Base-by-base conservation (phyloP, 2,888 invertebrate genomes). In the Sinotaia quadrata region DNA sequence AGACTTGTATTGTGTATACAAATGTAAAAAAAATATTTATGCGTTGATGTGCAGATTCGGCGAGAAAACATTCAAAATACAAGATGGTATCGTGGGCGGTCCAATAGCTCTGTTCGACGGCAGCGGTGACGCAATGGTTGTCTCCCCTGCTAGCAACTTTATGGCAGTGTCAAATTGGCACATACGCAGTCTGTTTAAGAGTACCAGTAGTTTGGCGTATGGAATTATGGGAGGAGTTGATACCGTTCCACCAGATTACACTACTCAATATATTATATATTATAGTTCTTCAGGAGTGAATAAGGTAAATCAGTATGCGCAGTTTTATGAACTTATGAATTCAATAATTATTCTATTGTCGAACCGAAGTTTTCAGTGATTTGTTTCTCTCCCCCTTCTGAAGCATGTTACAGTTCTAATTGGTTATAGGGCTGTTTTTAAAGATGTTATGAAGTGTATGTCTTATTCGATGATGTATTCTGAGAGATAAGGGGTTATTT, bases 211-310 rank as follows among this genome's bases (percentile, higher is more conserved):
- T n/a, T 63, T 83, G n/a, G 65, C 69, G 58, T 81, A 75, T 75
- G 84, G 84, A n/a, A 72, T 81, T 2, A 80, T 82, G 79, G 82
- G 84, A 34, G 78, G 78, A 5, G 79, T 80, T 12, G 72, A 78
- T n/a, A 47, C 44, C 12, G 69, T 80, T 10, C 75, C 76, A 12
- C 21, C 10, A 0, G 58, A 37, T 5, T 73, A 67, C 36, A 21
- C 12, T 0, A 29, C 56, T 0, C 63, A 70, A 24, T 70, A 66
- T 24, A 61, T 74, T 44, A 27, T 74, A 18, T 72, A 60, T 52
- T 74, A 62, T 57, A 41, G 72, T 36, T 37, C 58, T 36, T 31
- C 37, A n/a, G 74, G 74, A 1, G 59, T 74, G 44, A 74, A 74
- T 54, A 44, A 58, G 66, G 74, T 74, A 57, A 18, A 33, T 41